phyloP scores from a whole-genome alignment of 2,113 vertebrate species.

The Speoplatyrhinus poulsoni region DNA sequence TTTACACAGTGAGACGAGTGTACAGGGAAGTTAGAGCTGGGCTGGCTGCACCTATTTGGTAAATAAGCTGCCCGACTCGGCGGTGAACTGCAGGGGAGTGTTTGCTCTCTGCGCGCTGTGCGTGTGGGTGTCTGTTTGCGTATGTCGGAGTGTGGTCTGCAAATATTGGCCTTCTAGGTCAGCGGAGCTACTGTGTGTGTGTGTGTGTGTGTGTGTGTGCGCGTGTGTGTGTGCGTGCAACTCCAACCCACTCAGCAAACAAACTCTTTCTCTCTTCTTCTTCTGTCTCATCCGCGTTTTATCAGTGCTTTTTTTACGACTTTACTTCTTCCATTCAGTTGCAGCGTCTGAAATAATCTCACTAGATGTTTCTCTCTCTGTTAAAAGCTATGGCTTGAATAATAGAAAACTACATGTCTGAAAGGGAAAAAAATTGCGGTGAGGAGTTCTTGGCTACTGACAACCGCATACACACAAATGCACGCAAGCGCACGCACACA shows the following conservation, averaged over 20 bases:
- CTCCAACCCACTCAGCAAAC: constrained; percentile 66
- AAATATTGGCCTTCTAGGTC: constrained; percentile 74
- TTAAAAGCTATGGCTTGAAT: constrained; percentile 30
- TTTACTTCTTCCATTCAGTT: background rate
- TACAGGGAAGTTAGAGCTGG: background rate
- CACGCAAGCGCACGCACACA: constrained; percentile 32
- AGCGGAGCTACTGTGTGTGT: constrained; percentile 65
- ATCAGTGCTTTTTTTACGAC: background rate
- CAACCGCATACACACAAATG: constrained; percentile 47
- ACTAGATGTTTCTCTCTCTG: constrained; percentile 29
- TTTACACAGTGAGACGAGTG: background rate
- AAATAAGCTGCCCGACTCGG: constrained; percentile 29
- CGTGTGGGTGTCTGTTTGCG: constrained; percentile 60
- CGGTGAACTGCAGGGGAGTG: constrained; percentile 5
- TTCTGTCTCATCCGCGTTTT: constrained; percentile 13
- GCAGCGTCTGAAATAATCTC: background rate
- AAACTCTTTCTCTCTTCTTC: constrained; percentile 28
- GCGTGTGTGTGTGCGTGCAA: constrained; percentile 31
- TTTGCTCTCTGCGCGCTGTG: constrained; percentile 26
- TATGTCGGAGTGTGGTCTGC: constrained; percentile 54
- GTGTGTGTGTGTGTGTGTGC: too few species aligned
- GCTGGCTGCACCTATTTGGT: constrained; percentile 14
- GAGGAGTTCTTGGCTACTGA: constrained; percentile 58
- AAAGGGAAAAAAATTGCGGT: constrained; percentile 72
- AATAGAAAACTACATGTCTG: constrained; percentile 70